Percentiles rank a stretch among this genome's conserved stretches.
Conservation (phyloP, 2,888 invertebrate genomes). For the Drosophila mimetica region DNA sequence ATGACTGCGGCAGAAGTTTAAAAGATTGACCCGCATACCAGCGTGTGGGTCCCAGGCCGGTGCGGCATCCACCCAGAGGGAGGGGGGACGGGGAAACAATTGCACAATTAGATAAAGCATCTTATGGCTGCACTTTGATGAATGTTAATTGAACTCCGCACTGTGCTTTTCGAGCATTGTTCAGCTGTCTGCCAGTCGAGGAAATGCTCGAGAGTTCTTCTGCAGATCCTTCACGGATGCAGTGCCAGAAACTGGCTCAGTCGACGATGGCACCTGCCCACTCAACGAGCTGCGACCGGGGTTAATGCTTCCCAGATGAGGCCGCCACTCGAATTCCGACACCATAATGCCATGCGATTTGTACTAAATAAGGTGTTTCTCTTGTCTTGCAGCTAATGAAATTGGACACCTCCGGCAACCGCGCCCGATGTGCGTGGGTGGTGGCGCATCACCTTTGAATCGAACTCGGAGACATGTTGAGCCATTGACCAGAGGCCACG, state of each 20-base stretch:
- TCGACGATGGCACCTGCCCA: conserved; percentile 46
- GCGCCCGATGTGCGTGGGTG: conserved; percentile 47
- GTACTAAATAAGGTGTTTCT: conserved; percentile 35
- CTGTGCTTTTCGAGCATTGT: conserved; percentile 57
- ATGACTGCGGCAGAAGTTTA: conserved; percentile 57
- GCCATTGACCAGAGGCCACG: conserved; percentile 21
- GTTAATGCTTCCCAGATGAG: conserved; percentile 50
- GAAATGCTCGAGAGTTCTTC: conserved; percentile 49
- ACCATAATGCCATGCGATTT: conserved; percentile 34
- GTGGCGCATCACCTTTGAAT: conserved; percentile 53
- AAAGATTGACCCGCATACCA: conserved; percentile 74
- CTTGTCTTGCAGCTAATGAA: conserved; percentile 72
- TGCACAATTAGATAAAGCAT: conserved; percentile 70
- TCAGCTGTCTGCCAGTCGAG: conserved; percentile 31
- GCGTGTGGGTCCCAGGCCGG: conserved; percentile 56
- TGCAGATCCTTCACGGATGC: conserved; percentile 68
- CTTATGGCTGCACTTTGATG: conserved; percentile 66
- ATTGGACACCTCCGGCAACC: conserved; percentile 58
- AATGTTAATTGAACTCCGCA: conserved; percentile 72
- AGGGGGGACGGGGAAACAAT: conserved; percentile 37
- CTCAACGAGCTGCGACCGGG: conserved; percentile 8
- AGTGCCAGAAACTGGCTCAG: conserved; percentile 30
- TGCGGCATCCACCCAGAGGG: conserved; percentile 32
- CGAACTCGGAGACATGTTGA: conserved; percentile 26
- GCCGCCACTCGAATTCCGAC: conserved; percentile 33